These are phyloP conservation scores for Drosophila kurseongensis DNA, from an alignment of 1,140 invertebrate species.

Conservation along the genomic window DNA sequence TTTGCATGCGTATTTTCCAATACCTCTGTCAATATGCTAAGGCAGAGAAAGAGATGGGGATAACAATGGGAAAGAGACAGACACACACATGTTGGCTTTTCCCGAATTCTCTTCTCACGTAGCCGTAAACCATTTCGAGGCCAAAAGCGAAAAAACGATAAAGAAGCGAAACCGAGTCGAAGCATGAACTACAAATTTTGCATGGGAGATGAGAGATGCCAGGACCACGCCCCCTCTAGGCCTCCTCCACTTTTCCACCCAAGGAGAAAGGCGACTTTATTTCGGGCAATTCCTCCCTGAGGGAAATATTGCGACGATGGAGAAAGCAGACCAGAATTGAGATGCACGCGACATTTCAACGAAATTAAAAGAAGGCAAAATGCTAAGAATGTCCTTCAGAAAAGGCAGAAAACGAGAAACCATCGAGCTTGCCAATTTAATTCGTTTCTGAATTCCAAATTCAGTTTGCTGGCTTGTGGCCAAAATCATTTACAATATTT, in stretches of 20 bases:
- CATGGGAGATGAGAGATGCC: constrained; percentile 25
- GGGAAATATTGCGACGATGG: not conserved
- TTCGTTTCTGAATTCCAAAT: constrained; percentile 47
- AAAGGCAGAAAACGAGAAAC: not conserved
- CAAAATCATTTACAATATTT: constrained; percentile 55
- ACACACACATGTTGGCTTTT: constrained; percentile 16
- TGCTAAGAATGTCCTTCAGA: constrained; percentile 41
- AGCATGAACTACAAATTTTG: constrained; percentile 51
- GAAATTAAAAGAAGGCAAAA: constrained; percentile 53
- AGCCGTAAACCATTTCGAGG: constrained; percentile 59
- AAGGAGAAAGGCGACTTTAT: constrained; percentile 37
- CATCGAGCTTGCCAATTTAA: constrained; percentile 57
- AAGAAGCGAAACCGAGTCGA: constrained; percentile 21
- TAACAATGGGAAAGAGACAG: not conserved
- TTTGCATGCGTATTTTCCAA: constrained; percentile 57
- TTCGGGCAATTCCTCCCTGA: constrained; percentile 32
- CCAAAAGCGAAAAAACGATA: constrained; percentile 17
- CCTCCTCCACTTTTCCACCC: not conserved
- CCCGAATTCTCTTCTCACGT: constrained; percentile 37
- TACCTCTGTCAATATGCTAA: constrained; percentile 51
- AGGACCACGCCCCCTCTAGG: not conserved
- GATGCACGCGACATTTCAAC: constrained; percentile 56
- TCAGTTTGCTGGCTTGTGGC: constrained; percentile 48
- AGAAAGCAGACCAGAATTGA: constrained; percentile 13
- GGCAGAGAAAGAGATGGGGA: not conserved